Evolutionary conservation across 2,797 vertebrate genomes (phyloP), one percentile per base, ranked within the genome.

Genomic region (Rhodeus uyekii): DNA sequence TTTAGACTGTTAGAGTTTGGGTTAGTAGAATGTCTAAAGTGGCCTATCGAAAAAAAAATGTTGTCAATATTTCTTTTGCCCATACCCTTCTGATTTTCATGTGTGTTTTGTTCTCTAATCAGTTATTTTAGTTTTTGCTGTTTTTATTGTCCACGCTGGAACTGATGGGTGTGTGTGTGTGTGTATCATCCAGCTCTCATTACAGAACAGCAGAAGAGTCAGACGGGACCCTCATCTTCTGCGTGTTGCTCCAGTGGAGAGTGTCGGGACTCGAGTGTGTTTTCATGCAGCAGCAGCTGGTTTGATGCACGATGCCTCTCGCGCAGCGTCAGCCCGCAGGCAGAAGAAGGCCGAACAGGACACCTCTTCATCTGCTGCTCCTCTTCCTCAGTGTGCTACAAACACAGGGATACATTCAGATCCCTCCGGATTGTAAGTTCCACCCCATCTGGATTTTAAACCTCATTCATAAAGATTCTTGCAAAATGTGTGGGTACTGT

Each of bases 361-460:
- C 34, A 6, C 50, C 29, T 44, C 32, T 76, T 38, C 81, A 65
- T 29, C 83, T 65, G 39, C 78, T 65, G 39, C 42, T 86, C 32
- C 42, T 83, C 61, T 65, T 77, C 29, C 84, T 81, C 81, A 55
- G 32, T 72, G 27, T 69, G 10, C 63, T 58, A 32, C 39, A 67
- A 55, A 76, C 55, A 29, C 72, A 61, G 2, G 82, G 53, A 34
- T 6, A 48, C 61, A 82, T 90, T 46, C 63, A 63, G 1, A 86
- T 90, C 69, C 89, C 88, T 19, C 2, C 27, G 14, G 53, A 36
- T 1, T 90, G 88, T 90, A n/a, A 90, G 88, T 88, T 50, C 58
- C 42, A 6, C 46, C n/a, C 24, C 13, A 9, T 29, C 4, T 42
- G 42, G 18, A 53, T 18, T 71, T 13, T 46, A 68, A 42, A 24